Conservation (phyloP, 2,113 vertebrate genomes). For the Protomyctophum bolini region DNA sequence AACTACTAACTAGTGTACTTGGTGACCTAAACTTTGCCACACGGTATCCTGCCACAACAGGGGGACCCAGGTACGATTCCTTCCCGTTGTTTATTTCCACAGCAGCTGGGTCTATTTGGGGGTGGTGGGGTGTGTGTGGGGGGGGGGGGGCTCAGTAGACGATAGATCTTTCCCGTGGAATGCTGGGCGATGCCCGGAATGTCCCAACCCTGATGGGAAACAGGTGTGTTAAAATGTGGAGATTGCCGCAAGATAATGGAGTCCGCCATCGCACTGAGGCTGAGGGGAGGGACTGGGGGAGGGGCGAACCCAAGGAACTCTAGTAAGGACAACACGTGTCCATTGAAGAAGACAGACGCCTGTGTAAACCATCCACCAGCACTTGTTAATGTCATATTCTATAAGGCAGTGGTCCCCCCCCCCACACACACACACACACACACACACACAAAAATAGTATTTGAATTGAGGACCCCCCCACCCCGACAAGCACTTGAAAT, state of each 20-base stretch:
- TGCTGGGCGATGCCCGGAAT: slow-evolving; percentile 61
- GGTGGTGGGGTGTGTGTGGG: too few species aligned
- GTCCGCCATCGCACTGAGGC: slow-evolving; percentile 39
- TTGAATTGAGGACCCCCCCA: too few species aligned
- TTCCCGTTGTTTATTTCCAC: slow-evolving; percentile 24
- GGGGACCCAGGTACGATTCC: neutral
- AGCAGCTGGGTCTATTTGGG: slow-evolving; percentile 17
- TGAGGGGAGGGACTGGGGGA: neutral
- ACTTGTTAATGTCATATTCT: slow-evolving; percentile 27
- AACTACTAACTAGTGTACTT: neutral
- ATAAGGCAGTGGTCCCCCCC: too few species aligned
- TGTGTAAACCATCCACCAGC: slow-evolving; percentile 21
- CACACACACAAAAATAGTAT: too few species aligned
- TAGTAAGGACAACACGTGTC: slow-evolving; percentile 20
- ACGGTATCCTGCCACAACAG: neutral
- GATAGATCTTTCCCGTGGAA: slow-evolving; percentile 52
- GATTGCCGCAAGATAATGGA: slow-evolving; percentile 50
- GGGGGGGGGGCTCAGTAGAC: slow-evolving; percentile 6
- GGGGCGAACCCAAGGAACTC: slow-evolving; percentile 21
- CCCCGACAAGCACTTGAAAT: too few species aligned
- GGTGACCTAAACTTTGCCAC: neutral
- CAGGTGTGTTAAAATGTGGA: slow-evolving; percentile 60
- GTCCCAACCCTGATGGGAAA: slow-evolving; percentile 63
- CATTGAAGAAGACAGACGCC: slow-evolving; percentile 14
- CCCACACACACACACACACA: too few species aligned